These are phyloP conservation scores for Porites australiensis DNA, from an alignment of 64 coral and sea anemone species.

Conservation along the genomic window DNA sequence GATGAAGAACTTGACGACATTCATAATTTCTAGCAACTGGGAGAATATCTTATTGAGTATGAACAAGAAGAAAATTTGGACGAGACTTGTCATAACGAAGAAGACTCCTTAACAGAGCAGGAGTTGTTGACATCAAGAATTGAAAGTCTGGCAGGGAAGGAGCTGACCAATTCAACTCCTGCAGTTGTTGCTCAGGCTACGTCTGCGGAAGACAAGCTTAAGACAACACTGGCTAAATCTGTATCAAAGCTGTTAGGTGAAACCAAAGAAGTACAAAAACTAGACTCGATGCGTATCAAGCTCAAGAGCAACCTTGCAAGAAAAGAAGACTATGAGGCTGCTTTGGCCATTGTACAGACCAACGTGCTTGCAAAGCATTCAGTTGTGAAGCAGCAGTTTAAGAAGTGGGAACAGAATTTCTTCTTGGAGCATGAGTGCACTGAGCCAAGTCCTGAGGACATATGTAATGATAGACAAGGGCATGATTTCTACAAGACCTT, in stretches of 20 bases:
- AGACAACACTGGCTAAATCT: slow-evolving; percentile 46
- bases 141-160: slow-evolving; percentile 12
- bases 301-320: slow-evolving; percentile 18
- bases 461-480: slow-evolving; percentile 23
- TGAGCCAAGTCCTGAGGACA: slow-evolving; percentile 44
- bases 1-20: background rate
- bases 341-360: slow-evolving; percentile 38
- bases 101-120: background rate
- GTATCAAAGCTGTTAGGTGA: slow-evolving; percentile 51
- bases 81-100: background rate
- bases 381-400: slow-evolving; percentile 20
- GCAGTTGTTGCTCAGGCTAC: background rate
- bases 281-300: slow-evolving; percentile 19
- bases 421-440: slow-evolving; percentile 35
- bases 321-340: slow-evolving; percentile 21
- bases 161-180: background rate
- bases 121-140: background rate
- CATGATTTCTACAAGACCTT: slow-evolving; percentile 31
- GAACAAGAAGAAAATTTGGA: background rate
- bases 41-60: slow-evolving; percentile 9
- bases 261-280: slow-evolving; percentile 12
- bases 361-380: slow-evolving; percentile 65
- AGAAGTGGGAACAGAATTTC: slow-evolving; percentile 48
- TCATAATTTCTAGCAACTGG: background rate
- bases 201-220: background rate